A percentile compares a stretch with the other conserved stretches of the same genome.
These are phyloP conservation scores for Alcis repandata DNA, from an alignment of 2,888 invertebrate species.

Conservation along the genomic window DNA sequence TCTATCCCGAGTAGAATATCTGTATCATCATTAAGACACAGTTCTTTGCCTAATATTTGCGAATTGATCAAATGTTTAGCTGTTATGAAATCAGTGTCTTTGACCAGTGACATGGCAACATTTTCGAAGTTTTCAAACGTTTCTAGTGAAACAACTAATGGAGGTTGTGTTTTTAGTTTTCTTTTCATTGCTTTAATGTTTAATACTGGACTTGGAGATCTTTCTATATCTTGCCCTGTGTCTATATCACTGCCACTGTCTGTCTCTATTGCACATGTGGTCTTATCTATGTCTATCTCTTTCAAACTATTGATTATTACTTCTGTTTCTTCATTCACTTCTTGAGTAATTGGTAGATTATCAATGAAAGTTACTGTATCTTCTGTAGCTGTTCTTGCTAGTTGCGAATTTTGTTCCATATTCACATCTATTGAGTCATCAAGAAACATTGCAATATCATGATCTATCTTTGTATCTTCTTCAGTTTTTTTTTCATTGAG, in stretches of 20 bases:
- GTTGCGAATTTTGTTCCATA: neutral
- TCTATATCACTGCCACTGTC: no score
- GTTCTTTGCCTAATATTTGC: slow-evolving; percentile 65
- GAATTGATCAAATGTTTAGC: slow-evolving; percentile 70
- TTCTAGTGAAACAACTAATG: slow-evolving; percentile 65
- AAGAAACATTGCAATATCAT: neutral
- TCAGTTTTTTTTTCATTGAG: no score
- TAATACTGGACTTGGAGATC: slow-evolving; percentile 64
- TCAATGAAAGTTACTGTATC: slow-evolving; percentile 21
- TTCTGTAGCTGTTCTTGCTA: slow-evolving; percentile 13
- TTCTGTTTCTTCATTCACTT: slow-evolving; percentile 1
- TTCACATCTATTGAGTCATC: neutral
- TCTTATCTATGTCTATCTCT: slow-evolving; percentile 28
- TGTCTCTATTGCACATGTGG: neutral
- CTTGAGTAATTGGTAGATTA: neutral
- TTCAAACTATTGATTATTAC: neutral
- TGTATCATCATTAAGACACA: slow-evolving; percentile 55
- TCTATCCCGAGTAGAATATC: slow-evolving; percentile 42
- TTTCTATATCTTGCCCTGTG: slow-evolving; percentile 38
- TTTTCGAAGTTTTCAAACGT: slow-evolving; percentile 76
- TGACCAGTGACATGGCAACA: slow-evolving; percentile 63
- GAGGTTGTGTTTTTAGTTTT: slow-evolving; percentile 50
- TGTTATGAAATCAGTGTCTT: slow-evolving; percentile 56
- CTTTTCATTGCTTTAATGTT: slow-evolving; percentile 48
- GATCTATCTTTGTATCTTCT: neutral